Evolutionary conservation across 1,140 invertebrate species (phyloP).

Genomic region (Apis cerana): DNA sequence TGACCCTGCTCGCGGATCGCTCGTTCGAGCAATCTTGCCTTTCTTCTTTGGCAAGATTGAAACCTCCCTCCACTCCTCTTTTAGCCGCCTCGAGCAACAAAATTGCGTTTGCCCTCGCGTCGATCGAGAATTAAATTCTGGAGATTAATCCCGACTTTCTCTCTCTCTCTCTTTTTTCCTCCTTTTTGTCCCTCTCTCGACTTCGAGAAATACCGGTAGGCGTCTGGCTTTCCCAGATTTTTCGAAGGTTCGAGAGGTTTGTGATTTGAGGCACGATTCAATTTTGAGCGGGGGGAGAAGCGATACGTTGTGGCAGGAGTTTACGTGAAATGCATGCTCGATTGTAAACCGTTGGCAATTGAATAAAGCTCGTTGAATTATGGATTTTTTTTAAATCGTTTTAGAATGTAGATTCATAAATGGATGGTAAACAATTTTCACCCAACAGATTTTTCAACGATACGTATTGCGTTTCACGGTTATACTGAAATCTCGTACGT

Average conservation of each 20-base stretch:
- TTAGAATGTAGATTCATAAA: neutral
- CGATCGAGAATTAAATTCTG: conserved; percentile 40
- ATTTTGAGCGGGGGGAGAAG: neutral
- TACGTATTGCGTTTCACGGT: no score
- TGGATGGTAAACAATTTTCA: neutral
- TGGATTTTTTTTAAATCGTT: neutral
- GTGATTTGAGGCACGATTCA: neutral
- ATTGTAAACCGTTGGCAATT: neutral
- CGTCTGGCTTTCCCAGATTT: neutral
- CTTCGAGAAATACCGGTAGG: neutral
- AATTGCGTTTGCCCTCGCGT: conserved; percentile 35
- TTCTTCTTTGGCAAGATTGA: conserved; percentile 43
- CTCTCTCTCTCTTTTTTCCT: no score
- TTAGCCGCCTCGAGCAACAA: conserved; percentile 29
- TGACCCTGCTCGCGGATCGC: conserved; percentile 53
- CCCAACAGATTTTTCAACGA: neutral
- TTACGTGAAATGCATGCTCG: neutral
- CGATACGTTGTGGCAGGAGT: no score
- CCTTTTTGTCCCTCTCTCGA: neutral
- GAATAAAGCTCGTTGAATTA: neutral
- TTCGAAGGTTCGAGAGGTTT: neutral
- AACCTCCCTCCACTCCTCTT: neutral
- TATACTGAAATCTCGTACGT: no score
- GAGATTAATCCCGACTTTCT: neutral
- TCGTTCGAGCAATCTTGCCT: conserved; percentile 39